Conservation (phyloP, 2,797 vertebrate species). For the Pangasius krempfi region DNA sequence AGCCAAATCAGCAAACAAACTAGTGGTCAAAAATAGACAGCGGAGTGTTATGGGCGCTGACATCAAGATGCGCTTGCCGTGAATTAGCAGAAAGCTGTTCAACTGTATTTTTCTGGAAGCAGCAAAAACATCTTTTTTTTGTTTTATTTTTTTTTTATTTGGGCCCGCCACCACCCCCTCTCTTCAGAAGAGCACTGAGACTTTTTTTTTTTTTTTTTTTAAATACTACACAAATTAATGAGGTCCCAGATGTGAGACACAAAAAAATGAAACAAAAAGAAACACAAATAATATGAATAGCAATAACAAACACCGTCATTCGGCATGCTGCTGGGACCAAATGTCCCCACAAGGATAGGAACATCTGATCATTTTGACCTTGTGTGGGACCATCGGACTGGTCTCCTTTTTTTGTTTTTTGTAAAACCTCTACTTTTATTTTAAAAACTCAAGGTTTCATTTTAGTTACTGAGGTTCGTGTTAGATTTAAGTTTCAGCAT, state of each 20-base stretch:
- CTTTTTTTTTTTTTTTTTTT: not conserved
- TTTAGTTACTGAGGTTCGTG: not conserved
- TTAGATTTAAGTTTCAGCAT: no score
- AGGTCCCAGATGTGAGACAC: not conserved
- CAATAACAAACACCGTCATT: not conserved
- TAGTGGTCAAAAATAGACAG: not conserved
- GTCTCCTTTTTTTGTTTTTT: not conserved
- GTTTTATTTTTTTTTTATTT: not conserved
- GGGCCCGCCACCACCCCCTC: not conserved
- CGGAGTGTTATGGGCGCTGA: not conserved
- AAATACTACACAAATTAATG: no score
- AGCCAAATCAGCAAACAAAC: not conserved
- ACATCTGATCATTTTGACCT: not conserved
- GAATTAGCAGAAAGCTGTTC: not conserved
- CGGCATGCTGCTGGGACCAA: not conserved
- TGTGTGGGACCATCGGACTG: not conserved
- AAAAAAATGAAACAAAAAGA: not conserved
- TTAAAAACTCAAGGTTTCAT: not conserved
- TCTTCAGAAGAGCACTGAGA: not conserved
- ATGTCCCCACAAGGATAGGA: not conserved
- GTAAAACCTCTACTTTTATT: not conserved
- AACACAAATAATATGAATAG: not conserved
- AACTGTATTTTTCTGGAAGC: not conserved
- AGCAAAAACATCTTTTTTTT: not conserved
- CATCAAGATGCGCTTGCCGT: not conserved